Evolutionary conservation across 1,140 invertebrate species (phyloP).

Genomic region (Drosophila trapezifrons): DNA sequence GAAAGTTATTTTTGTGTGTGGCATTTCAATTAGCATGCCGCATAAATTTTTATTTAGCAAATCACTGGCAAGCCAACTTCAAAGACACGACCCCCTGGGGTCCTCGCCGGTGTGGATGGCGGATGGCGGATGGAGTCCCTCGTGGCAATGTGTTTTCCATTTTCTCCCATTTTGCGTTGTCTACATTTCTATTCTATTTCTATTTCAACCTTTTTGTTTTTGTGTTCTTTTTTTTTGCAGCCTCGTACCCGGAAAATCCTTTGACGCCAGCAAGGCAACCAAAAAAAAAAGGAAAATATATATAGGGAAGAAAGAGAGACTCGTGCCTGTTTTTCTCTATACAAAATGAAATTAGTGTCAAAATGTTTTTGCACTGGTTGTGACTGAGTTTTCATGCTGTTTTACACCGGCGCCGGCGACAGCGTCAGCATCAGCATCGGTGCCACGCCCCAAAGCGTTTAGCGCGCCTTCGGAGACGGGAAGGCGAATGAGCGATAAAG

Average conservation of each 20-base stretch:
- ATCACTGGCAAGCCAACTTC: conserved; percentile 64
- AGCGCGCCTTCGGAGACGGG: conserved; percentile 67
- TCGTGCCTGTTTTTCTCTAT: conserved; percentile 74
- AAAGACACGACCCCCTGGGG: conserved; percentile 58
- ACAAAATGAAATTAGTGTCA: conserved; percentile 83
- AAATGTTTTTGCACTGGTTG: conserved; percentile 79
- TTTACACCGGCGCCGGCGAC: conserved; percentile 69
- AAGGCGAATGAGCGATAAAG: conserved; percentile 76
- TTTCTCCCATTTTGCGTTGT: conserved; percentile 60
- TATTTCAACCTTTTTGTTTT: conserved; percentile 75
- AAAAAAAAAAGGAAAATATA: conserved; percentile 31
- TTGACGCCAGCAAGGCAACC: conserved; percentile 67
- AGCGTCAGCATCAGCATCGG: conserved; percentile 42
- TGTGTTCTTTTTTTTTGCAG: conserved; percentile 18
- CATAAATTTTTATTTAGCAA: conserved; percentile 69
- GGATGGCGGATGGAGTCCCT: conserved; percentile 20
- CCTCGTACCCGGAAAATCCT: conserved; percentile 61
- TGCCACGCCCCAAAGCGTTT: conserved; percentile 77
- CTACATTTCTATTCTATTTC: conserved; percentile 79
- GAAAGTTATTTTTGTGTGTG: conserved; percentile 73
- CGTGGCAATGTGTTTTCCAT: conserved; percentile 74
- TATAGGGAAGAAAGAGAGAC: conserved; percentile 32
- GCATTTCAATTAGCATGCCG: conserved; percentile 76
- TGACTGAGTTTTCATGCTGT: conserved; percentile 81
- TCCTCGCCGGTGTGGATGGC: conserved; percentile 4